Evolutionary conservation across 1,140 invertebrate genomes (phyloP).

Genomic region (Cotesia chilonis): DNA sequence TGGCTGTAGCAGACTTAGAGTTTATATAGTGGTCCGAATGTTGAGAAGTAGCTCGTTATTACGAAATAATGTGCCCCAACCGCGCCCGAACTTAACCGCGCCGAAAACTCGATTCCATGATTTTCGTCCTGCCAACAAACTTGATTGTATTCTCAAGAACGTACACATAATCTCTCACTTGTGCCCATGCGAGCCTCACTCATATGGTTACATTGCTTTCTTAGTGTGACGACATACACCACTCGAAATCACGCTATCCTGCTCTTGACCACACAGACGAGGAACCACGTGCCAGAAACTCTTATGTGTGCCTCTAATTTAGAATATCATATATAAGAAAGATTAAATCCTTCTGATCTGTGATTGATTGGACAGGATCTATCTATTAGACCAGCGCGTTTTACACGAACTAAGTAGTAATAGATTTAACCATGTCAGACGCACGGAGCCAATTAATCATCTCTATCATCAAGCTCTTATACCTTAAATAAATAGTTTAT

Average conservation of each 20-base stretch:
- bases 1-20: conserved; percentile 22
- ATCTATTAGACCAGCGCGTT: background rate
- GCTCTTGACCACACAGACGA: background rate
- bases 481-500: too few relatives aligned
- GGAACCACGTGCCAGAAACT: too few relatives aligned
- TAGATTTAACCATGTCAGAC: conserved; percentile 18
- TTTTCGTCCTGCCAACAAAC: conserved; percentile 23
- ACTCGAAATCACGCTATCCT: conserved; percentile 12
- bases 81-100: conserved; percentile 17
- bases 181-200: background rate
- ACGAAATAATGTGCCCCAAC: conserved; percentile 24
- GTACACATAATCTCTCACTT: background rate
- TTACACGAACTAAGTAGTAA: background rate
- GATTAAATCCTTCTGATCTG: too few relatives aligned
- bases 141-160: too few relatives aligned
- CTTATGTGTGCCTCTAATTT: background rate
- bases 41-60: conserved; percentile 31
- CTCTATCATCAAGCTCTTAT: too few relatives aligned
- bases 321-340: background rate
- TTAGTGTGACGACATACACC: conserved; percentile 10
- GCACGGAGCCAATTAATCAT: too few relatives aligned
- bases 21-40: conserved; percentile 31
- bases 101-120: conserved; percentile 25
- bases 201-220: background rate
- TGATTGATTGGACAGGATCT: background rate